Evolutionary conservation across 2,113 vertebrate species (phyloP).

Genomic region (Hydropotes inermis): DNA sequence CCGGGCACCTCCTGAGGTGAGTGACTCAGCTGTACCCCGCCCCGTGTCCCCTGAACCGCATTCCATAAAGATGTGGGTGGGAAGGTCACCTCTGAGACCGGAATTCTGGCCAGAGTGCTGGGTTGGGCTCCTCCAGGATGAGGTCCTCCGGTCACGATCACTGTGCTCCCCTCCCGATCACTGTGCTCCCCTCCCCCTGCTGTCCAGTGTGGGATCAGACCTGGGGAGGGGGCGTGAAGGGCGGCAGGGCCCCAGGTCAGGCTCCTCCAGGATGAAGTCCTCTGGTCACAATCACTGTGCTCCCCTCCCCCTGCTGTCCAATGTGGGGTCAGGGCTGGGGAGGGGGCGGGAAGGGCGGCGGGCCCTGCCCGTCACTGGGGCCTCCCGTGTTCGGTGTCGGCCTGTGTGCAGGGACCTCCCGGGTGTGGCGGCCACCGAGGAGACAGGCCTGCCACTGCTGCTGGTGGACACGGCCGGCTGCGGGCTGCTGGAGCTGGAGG

Average conservation of each 20-base stretch:
- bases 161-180: background rate
- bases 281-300: background rate
- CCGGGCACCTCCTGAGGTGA: constrained; percentile 90
- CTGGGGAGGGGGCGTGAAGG: rapidly evolving
- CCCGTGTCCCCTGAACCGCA: rapidly evolving
- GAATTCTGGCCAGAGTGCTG: background rate
- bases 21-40: background rate
- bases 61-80: rapidly evolving
- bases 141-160: rapidly evolving
- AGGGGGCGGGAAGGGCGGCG: background rate
- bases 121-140: rapidly evolving
- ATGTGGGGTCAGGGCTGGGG: rapidly evolving
- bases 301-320: rapidly evolving
- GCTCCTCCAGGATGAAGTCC: rapidly evolving
- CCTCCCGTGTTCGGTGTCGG: rapidly evolving
- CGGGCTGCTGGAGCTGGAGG: constrained; percentile 91
- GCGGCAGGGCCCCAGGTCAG: rapidly evolving
- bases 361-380: rapidly evolving
- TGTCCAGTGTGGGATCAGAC: rapidly evolving
- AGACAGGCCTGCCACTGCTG: constrained; percentile 87
- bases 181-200: background rate
- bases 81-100: rapidly evolving
- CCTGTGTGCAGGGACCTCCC: constrained; percentile 87
- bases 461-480: constrained; percentile 95
- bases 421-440: constrained; percentile 85